phyloP scores from a whole-genome alignment of 2,797 vertebrate species.

The Tragelaphus eurycerus region DNA sequence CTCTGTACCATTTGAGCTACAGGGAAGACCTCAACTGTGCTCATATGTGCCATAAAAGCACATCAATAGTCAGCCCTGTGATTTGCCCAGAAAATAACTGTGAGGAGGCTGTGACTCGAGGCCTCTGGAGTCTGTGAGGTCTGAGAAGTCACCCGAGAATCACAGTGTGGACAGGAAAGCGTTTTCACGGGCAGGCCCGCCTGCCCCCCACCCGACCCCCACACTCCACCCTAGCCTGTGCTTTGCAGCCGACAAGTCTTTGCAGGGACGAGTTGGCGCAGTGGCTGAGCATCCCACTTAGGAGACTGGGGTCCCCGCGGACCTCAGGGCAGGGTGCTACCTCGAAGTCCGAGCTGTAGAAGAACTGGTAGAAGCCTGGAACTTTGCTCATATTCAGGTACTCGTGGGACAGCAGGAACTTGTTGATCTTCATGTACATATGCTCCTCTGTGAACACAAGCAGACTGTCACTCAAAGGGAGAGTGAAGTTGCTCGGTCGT shows the following conservation, averaged over 20 bases:
- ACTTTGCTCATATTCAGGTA: conserved; percentile 92
- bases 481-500: accelerated
- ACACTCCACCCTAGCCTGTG: not conserved
- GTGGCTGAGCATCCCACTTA: accelerated
- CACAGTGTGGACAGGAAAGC: accelerated
- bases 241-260: accelerated
- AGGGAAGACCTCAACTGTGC: not conserved
- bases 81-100: not conserved
- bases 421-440: conserved; percentile 94
- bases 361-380: conserved; percentile 95
- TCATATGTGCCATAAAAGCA: no score
- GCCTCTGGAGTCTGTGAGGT: not conserved
- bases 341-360: conserved; percentile 94
- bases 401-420: conserved; percentile 93
- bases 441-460: conserved; percentile 89
- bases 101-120: not conserved
- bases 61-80: not conserved
- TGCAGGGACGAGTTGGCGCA: accelerated
- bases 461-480: not conserved
- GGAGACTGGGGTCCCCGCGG: not conserved
- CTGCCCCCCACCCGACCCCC: not conserved
- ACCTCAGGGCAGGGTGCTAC: conserved; percentile 77
- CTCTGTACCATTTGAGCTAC: no score
- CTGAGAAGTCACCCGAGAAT: not conserved
- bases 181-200: accelerated